These are phyloP conservation scores for Coenonympha glycerion DNA, from an alignment of 2,888 invertebrate genomes.

Conservation along the genomic window DNA sequence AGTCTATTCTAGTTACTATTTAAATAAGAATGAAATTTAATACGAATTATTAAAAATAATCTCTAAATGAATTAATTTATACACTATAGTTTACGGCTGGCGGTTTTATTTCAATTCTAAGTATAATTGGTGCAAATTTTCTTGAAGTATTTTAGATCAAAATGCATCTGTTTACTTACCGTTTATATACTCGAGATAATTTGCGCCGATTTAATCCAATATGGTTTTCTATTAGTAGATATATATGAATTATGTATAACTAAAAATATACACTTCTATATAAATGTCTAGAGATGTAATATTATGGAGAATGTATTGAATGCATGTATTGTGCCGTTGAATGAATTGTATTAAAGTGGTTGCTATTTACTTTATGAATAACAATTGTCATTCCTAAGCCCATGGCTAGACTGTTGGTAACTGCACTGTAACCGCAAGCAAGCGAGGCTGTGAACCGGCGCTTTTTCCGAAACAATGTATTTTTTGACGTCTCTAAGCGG, in stretches of 20 bases:
- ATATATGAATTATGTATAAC: not conserved
- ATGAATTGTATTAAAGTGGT: conserved; percentile 27
- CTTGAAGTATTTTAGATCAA: too few relatives aligned
- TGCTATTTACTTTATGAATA: conserved; percentile 40
- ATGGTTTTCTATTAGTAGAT: conserved; percentile 3
- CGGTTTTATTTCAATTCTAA: conserved; percentile 10
- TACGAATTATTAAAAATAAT: conserved; percentile 25
- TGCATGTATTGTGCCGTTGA: conserved; percentile 16
- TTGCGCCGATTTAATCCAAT: too few relatives aligned
- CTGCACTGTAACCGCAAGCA: conserved; percentile 63
- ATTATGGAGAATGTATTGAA: conserved; percentile 8
- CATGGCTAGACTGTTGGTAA: conserved; percentile 50
- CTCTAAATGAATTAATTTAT: conserved; percentile 20
- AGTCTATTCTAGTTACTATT: conserved; percentile 20
- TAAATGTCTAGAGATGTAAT: conserved; percentile 13
- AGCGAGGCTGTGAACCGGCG: conserved; percentile 70
- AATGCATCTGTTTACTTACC: too few relatives aligned
- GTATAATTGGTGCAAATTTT: too few relatives aligned
- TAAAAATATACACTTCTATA: conserved; percentile 15
- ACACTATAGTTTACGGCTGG: not conserved
- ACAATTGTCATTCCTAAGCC: conserved; percentile 67
- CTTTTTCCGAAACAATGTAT: conserved; percentile 36
- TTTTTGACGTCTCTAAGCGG: not conserved
- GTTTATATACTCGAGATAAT: too few relatives aligned
- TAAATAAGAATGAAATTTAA: conserved; percentile 18